These are phyloP conservation scores for Aspidiotus rigidus DNA, from an alignment of 2,888 invertebrate species.

Conservation along the genomic window DNA sequence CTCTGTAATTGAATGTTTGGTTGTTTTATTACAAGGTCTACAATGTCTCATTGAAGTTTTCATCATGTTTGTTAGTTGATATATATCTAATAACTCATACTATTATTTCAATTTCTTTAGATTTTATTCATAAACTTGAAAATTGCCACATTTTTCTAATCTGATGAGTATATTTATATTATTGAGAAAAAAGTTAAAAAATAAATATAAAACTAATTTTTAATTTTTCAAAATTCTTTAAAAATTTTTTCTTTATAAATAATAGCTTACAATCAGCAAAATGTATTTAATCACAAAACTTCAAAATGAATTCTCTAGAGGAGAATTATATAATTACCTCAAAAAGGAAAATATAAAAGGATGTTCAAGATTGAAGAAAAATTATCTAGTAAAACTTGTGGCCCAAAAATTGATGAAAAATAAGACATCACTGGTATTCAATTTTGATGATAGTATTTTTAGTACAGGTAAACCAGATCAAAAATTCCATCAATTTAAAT, in stretches of 20 bases:
- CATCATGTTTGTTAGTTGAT: conserved; percentile 4
- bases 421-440: background rate
- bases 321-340: conserved; percentile 12
- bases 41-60: conserved; percentile 5
- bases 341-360: conserved; percentile 19
- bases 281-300: conserved; percentile 1
- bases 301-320: conserved; percentile 3
- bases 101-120: conserved; percentile 1
- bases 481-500: conserved; percentile 5
- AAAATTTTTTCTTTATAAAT: background rate
- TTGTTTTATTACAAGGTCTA: conserved; percentile 3
- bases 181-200: conserved; percentile 4
- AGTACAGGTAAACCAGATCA: conserved; percentile 21
- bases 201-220: conserved; percentile 3
- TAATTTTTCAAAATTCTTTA: conserved; percentile 4
- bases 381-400: conserved; percentile 16
- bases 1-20: background rate
- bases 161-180: background rate
- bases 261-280: conserved; percentile 2
- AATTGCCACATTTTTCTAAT: conserved; percentile 1
- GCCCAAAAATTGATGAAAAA: conserved; percentile 15
- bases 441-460: conserved; percentile 17
- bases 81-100: conserved; percentile 6
- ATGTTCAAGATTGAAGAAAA: conserved; percentile 21
- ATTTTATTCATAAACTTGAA: conserved; percentile 4